These are phyloP conservation scores for Stenodema calcarata DNA, from an alignment of 2,888 invertebrate species.

Conservation along the genomic window DNA sequence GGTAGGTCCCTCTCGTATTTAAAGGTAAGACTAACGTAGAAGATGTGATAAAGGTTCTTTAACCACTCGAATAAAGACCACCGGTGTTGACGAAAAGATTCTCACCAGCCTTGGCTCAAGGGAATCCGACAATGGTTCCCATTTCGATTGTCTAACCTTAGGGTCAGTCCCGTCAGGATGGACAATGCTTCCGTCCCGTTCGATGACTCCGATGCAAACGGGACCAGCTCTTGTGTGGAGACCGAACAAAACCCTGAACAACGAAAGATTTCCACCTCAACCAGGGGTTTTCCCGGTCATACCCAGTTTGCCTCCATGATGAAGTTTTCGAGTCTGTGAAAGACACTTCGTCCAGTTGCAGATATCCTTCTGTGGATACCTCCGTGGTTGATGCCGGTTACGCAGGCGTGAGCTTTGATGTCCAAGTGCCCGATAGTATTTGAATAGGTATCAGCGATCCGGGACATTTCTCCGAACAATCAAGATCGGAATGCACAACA, in stretches of 20 bases:
- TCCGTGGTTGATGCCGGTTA: constrained; percentile 94
- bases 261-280: constrained; percentile 90
- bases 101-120: constrained; percentile 85
- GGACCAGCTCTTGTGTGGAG: constrained; percentile 94
- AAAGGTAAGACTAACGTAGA: constrained; percentile 91
- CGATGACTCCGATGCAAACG: constrained; percentile 88
- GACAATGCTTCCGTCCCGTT: constrained; percentile 84
- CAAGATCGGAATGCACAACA: too few relatives aligned
- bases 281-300: constrained; percentile 92
- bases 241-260: constrained; percentile 80
- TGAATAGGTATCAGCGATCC: constrained; percentile 97
- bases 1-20: constrained; percentile 96
- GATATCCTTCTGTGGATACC: constrained; percentile 96
- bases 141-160: constrained; percentile 85
- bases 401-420: constrained; percentile 95
- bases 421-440: constrained; percentile 83
- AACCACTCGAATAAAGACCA: constrained; percentile 99
- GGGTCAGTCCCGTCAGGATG: constrained; percentile 94
- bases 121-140: constrained; percentile 93
- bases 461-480: constrained; percentile 98
- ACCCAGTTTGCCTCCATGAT: constrained; percentile 91
- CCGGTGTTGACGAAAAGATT: constrained; percentile 90
- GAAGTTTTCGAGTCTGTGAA: constrained; percentile 93
- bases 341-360: constrained; percentile 95
- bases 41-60: constrained; percentile 97